phyloP scores from a whole-genome alignment of 2,888 invertebrate species.

The Stictocephala bisonia region DNA sequence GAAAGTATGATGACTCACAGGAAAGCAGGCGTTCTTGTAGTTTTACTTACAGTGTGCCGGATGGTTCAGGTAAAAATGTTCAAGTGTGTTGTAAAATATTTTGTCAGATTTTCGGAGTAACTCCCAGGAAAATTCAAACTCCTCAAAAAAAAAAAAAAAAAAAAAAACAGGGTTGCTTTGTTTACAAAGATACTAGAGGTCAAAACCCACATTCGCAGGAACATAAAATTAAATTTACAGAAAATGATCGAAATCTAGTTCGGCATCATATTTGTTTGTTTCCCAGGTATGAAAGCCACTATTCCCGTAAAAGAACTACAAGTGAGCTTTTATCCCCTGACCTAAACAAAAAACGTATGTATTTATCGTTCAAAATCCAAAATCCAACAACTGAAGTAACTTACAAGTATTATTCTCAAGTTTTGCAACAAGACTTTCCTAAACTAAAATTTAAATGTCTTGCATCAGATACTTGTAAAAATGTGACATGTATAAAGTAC shows the following conservation, averaged over 20 bases:
- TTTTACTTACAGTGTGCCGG: constrained; percentile 35
- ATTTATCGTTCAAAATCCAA: background rate
- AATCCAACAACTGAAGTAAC: constrained; percentile 12
- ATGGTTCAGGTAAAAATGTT: constrained; percentile 39
- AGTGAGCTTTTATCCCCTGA: constrained; percentile 43
- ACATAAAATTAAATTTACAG: constrained; percentile 38
- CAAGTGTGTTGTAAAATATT: constrained; percentile 41
- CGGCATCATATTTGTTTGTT: constrained; percentile 31
- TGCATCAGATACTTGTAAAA: constrained; percentile 46
- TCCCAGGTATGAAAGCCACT: constrained; percentile 43
- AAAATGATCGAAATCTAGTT: constrained; percentile 40
- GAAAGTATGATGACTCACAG: constrained; percentile 20
- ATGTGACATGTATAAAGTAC: constrained; percentile 40
- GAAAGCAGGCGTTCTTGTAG: constrained; percentile 37
- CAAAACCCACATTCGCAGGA: constrained; percentile 24
- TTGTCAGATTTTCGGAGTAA: constrained; percentile 25
- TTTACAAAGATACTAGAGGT: constrained; percentile 33
- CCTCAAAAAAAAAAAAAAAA: constrained; percentile 4
- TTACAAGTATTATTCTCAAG: constrained; percentile 12
- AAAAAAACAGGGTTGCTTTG: constrained; percentile 38
- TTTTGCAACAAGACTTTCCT: constrained; percentile 30
- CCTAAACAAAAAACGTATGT: constrained; percentile 41
- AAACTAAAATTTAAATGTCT: constrained; percentile 34
- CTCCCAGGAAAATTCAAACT: constrained; percentile 36
- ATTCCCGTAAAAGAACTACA: constrained; percentile 36